These are phyloP conservation scores for Tangara arthus DNA, from an alignment of 2,797 vertebrate species.

Conservation along the genomic window DNA sequence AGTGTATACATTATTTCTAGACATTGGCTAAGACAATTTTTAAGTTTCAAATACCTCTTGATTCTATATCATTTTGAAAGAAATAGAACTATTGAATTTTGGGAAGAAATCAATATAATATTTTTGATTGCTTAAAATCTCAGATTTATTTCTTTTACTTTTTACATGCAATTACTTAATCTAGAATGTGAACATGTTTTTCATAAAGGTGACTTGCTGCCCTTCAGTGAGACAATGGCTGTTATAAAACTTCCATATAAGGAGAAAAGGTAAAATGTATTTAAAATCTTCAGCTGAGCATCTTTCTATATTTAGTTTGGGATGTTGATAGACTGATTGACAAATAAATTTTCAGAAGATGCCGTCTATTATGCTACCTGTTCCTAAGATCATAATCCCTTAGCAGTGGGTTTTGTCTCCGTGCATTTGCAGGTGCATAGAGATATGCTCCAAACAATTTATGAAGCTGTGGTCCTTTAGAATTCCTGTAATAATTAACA, in stretches of 20 bases:
- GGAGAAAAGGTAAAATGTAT: background rate
- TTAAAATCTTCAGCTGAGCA: background rate
- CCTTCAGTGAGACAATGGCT: background rate
- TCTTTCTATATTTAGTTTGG: background rate
- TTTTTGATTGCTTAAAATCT: background rate
- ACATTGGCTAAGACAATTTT: background rate
- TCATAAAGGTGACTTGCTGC: background rate
- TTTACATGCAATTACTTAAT: background rate
- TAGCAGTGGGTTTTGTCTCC: background rate
- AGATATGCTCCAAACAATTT: constrained; percentile 6
- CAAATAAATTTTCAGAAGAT: background rate
- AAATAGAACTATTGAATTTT: background rate
- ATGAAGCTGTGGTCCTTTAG: background rate
- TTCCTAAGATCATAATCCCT: background rate
- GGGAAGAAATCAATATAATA: background rate
- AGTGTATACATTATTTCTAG: background rate
- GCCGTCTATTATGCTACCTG: background rate
- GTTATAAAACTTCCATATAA: background rate
- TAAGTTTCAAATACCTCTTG: background rate
- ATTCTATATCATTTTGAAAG: background rate
- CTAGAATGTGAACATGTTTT: background rate
- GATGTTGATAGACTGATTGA: background rate
- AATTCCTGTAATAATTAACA: background rate
- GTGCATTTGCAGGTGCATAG: background rate
- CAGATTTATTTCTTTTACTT: background rate